Evolutionary conservation across 2,113 vertebrate genomes (phyloP), one percentile per base, ranked within the genome.

Genomic region (Spheniscus mendiculus): DNA sequence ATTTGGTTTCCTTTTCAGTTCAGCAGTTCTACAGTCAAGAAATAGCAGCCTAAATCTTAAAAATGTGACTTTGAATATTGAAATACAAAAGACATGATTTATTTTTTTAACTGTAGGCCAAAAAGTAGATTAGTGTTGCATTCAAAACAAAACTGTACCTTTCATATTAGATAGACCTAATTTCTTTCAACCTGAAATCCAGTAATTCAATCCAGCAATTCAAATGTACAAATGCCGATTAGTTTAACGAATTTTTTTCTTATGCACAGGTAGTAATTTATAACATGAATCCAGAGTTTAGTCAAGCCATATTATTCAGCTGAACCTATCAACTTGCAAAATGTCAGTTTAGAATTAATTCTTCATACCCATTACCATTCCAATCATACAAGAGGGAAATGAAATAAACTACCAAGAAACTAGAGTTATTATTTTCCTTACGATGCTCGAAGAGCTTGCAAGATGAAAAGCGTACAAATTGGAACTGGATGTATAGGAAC

Each of bases 401-500:
- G 18, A 89, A 94, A 95, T 53, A 83, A 91, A 72, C 53, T 61
- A 73, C 40, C 69, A 81, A 67, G 72, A 96, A 96, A 69, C 58
- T 42, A 69, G 49, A 63, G 30, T 83, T 89, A 70, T 79, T 91
- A 89, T 89, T 97, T 91, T 85, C 53, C 53, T 91, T 87, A 77
- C 30, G 53, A 66, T 77, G 44, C 78, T 95, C 81, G 90, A 90
- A 93, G 66, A 84, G 30, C 47, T 65, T 84, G 42, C 13, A 65
- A 85, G 91, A 92, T 91, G 52, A 94, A 94, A 93, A 92, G 70
- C 56, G 63, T 36, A 72, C 30, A 90, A 77, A 92, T 61, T 76
- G 32, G 52, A 85, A 87, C 44, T 69, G 87, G 93, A 94, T 87
- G 95, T 20, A 29, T 14, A 61, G 59, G 58, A 95, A 65, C 27